Evolutionary conservation across 1,140 invertebrate species (phyloP).

Genomic region (Papilio helenus): DNA sequence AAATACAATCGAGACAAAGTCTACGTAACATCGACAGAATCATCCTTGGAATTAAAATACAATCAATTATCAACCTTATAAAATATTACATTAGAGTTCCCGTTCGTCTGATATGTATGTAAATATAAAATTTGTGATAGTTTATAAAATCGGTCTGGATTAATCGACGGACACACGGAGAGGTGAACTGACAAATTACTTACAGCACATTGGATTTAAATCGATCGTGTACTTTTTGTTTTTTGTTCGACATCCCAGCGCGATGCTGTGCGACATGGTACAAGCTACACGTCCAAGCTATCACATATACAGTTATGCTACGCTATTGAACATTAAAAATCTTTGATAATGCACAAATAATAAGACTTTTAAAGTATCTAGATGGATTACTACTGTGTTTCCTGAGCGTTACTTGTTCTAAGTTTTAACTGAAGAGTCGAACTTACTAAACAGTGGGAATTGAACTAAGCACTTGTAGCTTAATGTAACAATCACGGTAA

Average conservation of each 20-base stretch:
- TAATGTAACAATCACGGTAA: no score
- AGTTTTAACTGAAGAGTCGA: no score
- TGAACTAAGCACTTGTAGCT: no score
- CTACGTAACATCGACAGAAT: conserved; percentile 21
- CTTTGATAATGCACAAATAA: no score
- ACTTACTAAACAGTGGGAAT: no score
- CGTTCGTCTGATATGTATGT: neutral
- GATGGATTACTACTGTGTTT: no score
- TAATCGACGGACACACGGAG: conserved; percentile 44
- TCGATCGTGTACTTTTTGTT: conserved; percentile 43
- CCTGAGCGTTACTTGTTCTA: no score
- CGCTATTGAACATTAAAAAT: no score
- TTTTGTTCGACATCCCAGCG: conserved; percentile 14
- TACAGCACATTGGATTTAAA: conserved; percentile 45
- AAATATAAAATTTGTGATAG: conserved; percentile 22
- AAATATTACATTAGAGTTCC: neutral
- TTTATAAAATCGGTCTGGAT: conserved; percentile 47
- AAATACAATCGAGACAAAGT: conserved; percentile 47
- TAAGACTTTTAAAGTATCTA: no score
- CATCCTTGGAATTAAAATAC: neutral
- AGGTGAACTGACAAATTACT: conserved; percentile 47
- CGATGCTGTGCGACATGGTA: neutral
- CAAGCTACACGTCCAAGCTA: no score
- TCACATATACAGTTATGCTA: no score
- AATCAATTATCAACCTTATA: conserved; percentile 36